A percentile compares a stretch with the other conserved stretches of the same genome.
These are phyloP conservation scores for Bembecia ichneumoniformis DNA, from an alignment of 2,888 invertebrate species.

Conservation along the genomic window DNA sequence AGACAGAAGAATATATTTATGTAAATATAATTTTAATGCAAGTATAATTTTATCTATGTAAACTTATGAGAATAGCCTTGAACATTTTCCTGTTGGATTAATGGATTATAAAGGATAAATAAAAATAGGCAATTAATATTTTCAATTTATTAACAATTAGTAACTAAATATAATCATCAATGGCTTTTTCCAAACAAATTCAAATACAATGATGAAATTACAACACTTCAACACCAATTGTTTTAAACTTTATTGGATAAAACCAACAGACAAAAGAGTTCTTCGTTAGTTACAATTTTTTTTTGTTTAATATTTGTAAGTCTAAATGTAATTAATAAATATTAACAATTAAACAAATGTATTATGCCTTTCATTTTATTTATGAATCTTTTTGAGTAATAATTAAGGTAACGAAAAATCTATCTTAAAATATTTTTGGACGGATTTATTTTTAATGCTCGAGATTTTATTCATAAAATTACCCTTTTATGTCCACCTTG, in stretches of 20 bases:
- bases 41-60: no score
- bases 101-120: constrained; percentile 13
- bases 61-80: no score
- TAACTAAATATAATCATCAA: constrained; percentile 53
- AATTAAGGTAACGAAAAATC: neutral
- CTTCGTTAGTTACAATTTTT: constrained; percentile 59
- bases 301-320: constrained; percentile 36
- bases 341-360: constrained; percentile 57
- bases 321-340: constrained; percentile 56
- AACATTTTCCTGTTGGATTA: no score
- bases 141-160: constrained; percentile 71
- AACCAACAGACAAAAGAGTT: constrained; percentile 44
- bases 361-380: constrained; percentile 33
- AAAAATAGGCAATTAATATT: constrained; percentile 26
- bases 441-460: neutral
- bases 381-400: neutral
- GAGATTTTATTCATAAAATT: no score
- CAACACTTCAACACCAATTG: neutral
- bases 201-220: constrained; percentile 8
- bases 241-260: constrained; percentile 28
- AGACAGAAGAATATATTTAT: no score
- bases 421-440: neutral
- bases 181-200: constrained; percentile 33
- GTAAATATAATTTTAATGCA: no score
- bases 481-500: no score